These are phyloP conservation scores for Heteromormyrus szaboi DNA, from an alignment of 2,797 vertebrate genomes.

Conservation along the genomic window DNA sequence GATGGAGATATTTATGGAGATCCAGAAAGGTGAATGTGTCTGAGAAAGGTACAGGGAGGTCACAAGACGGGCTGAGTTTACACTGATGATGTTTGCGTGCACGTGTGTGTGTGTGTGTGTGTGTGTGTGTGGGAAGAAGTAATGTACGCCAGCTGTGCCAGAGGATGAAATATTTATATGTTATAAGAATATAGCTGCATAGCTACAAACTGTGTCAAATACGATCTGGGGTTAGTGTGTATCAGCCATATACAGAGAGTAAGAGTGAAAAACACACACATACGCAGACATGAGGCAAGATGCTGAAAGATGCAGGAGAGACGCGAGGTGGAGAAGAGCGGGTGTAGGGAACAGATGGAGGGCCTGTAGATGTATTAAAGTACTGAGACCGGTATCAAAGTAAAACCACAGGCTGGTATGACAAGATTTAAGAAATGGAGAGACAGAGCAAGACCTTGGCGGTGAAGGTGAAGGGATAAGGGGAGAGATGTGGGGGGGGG, in stretches of 20 bases:
- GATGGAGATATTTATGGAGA: conserved; percentile 63
- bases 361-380: not conserved
- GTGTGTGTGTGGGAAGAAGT: not conserved
- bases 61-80: not conserved
- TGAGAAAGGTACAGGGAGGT: conserved; percentile 49
- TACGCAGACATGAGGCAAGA: not conserved
- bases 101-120: not conserved
- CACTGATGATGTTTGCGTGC: not conserved
- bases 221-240: not conserved
- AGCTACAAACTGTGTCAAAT: not conserved
- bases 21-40: conserved; percentile 55
- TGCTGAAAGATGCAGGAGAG: not conserved
- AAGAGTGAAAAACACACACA: not conserved
- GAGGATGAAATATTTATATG: not conserved
- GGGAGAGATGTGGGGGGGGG: not conserved
- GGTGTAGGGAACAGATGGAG: not conserved
- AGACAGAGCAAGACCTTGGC: not conserved
- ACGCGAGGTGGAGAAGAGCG: not conserved
- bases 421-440: not conserved
- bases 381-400: not conserved
- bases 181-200: not conserved
- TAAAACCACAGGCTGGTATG: not conserved
- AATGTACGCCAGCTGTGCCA: not conserved
- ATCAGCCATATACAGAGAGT: not conserved
- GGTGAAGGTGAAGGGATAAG: not conserved